Base-by-base conservation (phyloP, 2,888 invertebrate genomes). In the Quadriops clusia region DNA sequence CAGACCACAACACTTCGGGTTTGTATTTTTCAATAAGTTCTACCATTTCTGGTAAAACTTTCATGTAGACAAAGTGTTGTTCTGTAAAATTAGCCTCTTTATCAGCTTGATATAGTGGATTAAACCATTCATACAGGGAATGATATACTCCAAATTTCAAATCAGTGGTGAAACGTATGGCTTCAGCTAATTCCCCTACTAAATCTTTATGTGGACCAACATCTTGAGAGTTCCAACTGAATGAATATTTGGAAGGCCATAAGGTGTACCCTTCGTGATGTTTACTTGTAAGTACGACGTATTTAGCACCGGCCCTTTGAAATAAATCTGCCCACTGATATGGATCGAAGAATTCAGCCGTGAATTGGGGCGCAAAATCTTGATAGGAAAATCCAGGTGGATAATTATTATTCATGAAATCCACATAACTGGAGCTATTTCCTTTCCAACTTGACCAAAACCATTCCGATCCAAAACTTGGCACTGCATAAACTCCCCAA, bases 281-380 rank as follows among this genome's bases (percentile, higher is more conserved):
- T 55, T 87, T 87, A 51, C 79, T 82, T 6, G 85, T 85, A 24
- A 87, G 53, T 0, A 87, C 82, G 2, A 86, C 68, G 49, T 84
- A 84, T 52, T 76, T 85, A 24, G 93, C 95, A 26, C 94, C 94
- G 22, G 94, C 76, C 36, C 76, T 73, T 27, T 70, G 57, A 47
- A 95, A 85, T 7, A 94, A 63, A 30, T 78, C 63, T 1, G 85
- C 86, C 90, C 94, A 95, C 45, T 77, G 64, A 0, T 70, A 63
- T 0, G 94, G 76, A 54, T 93, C 72, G 51, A 81, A 95, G 49
- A 93, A 81, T 56, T 91, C 89, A 0, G 90, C 86, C 2, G 77
- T 89, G 47, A 95, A 94, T 51, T 83, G 74, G 11, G 70, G 70
- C 0, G 80, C 94, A 62, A 95, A 94, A 34, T 94, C 87, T 51